Evolutionary conservation across 2,797 vertebrate species (phyloP), one percentile per base, ranked within the genome.

Genomic region (Coluber constrictor): DNA sequence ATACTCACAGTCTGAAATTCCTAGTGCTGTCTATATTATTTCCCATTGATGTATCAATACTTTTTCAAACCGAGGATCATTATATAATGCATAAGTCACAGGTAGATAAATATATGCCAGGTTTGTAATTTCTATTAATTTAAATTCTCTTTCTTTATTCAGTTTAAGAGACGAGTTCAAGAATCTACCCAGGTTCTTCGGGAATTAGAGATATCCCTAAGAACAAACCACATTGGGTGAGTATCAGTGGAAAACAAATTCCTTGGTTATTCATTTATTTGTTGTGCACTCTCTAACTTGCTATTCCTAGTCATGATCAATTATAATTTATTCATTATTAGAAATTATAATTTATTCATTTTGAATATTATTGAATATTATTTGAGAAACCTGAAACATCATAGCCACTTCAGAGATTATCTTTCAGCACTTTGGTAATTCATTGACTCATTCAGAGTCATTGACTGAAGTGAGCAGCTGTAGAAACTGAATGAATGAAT

Each of bases 141-240:
- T 57, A 0, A 0, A 18, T 55, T 55, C 91, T 32, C 89, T 93
- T 91, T 55, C 87, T 90, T 43, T 60, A 61, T 90, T 92, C 95
- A 99, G 99, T 99, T 99, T 96, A 99, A 98, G 97, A 98, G 98
- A 95, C 97, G 98, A 11, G 97, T 98, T 90, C 98, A 98, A 95
- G 99, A 99, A 94, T 98, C 98, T 0, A 99, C 99, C 0, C 98
- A 99, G 96, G 96, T 99, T 95, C 98, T 99, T 20, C 97, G 98
- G 96, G 99, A 99, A 96, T 96, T 99, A 97, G 99, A 99, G 97
- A 99, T 99, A 94, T 99, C 99, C 94, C 96, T 99, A 95, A 97
- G 99, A 96, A 99, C 99, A 94, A 99, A 99, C 96, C 98, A 99
- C 94, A 99, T 99, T 0, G 99, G 99, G 99, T 99, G 93, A 98